Conservation (phyloP, 2,797 vertebrate genomes). For the Nannoperca obscura region DNA sequence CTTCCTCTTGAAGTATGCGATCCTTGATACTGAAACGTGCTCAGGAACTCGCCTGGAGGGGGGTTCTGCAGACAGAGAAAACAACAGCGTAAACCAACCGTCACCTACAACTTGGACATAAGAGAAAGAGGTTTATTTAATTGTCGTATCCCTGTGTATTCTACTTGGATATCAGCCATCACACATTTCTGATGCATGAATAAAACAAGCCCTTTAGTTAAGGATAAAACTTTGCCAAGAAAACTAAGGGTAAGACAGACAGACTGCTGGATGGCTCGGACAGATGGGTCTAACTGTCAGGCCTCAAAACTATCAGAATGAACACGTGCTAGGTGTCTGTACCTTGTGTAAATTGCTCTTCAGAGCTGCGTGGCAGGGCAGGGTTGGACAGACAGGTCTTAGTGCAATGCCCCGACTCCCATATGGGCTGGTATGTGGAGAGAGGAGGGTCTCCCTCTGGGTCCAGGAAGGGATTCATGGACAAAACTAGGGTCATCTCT, state of each 20-base stretch:
- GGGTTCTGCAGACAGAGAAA: slow-evolving; percentile 48
- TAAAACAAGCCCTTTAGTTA: background rate
- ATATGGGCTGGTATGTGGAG: slow-evolving; percentile 88
- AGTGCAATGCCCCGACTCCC: slow-evolving; percentile 89
- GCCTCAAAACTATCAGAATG: background rate
- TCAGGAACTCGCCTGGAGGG: slow-evolving; percentile 90
- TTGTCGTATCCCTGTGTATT: background rate
- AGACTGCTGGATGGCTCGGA: background rate
- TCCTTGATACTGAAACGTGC: slow-evolving; percentile 92
- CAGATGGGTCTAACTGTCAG: background rate
- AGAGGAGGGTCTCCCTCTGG: slow-evolving; percentile 90
- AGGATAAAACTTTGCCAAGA: background rate
- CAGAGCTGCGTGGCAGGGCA: slow-evolving; percentile 67
- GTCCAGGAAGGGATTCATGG: slow-evolving; percentile 94
- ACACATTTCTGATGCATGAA: background rate
- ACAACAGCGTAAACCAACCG: background rate
- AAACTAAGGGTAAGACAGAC: background rate
- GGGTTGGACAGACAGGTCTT: slow-evolving; percentile 82
- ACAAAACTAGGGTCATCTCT: slow-evolving; percentile 96
- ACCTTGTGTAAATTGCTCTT: slow-evolving; percentile 65
- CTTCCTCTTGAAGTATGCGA: slow-evolving; percentile 97
- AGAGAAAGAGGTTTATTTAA: background rate
- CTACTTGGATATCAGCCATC: background rate
- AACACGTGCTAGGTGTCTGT: slow-evolving; percentile 8
- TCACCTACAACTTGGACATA: background rate